These are phyloP conservation scores for Artibeus lituratus DNA, from an alignment of 2,797 vertebrate genomes.

Conservation along the genomic window DNA sequence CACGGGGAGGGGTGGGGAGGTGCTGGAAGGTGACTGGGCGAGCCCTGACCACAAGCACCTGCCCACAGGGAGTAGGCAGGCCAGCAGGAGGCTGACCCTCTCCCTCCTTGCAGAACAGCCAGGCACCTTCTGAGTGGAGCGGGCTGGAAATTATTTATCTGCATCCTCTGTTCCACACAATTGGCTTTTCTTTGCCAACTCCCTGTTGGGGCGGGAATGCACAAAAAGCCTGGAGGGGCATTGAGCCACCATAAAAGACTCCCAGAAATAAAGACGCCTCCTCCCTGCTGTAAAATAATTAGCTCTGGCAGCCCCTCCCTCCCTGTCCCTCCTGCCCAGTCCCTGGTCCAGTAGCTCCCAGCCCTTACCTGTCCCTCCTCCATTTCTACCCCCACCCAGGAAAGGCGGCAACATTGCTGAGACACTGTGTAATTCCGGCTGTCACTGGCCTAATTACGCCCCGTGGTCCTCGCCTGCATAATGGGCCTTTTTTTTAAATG, in stretches of 20 bases:
- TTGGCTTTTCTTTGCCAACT: conserved; percentile 64
- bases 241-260: conserved; percentile 47
- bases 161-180: conserved; percentile 61
- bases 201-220: conserved; percentile 44
- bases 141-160: conserved; percentile 51
- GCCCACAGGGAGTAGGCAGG: background rate
- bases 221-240: conserved; percentile 38
- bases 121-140: background rate
- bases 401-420: conserved; percentile 12
- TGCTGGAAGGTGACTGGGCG: background rate
- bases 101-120: background rate
- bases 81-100: background rate
- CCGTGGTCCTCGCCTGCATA: conserved; percentile 65
- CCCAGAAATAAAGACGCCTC: conserved; percentile 52
- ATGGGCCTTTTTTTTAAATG: conserved; percentile 51
- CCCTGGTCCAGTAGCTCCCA: conserved; percentile 38
- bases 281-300: conserved; percentile 11
- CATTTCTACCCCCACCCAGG: background rate
- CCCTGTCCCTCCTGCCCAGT: background rate
- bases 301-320: background rate
- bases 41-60: background rate
- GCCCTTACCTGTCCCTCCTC: conserved; percentile 56
- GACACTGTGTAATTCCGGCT: conserved; percentile 63
- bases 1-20: background rate
- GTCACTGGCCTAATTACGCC: conserved; percentile 74